Conservation (phyloP, 2,797 vertebrate species). For the Enteromius fasciolatus region DNA sequence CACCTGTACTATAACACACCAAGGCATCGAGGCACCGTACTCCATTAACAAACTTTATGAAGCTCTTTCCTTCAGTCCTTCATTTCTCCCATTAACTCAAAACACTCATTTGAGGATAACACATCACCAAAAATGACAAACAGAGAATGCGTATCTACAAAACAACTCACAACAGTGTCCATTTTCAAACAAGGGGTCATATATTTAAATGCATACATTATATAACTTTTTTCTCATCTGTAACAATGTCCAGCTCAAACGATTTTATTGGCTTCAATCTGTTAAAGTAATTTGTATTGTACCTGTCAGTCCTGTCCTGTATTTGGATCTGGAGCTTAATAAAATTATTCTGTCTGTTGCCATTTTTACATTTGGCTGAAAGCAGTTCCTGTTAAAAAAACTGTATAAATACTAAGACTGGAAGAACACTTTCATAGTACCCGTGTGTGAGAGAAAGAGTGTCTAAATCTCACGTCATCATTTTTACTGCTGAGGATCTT, state of each 20-base stretch:
- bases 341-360: constrained; percentile 27
- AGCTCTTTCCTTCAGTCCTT: background rate
- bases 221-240: constrained; percentile 1
- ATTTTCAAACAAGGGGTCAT: constrained; percentile 2
- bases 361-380: constrained; percentile 38
- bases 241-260: background rate
- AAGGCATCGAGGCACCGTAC: background rate
- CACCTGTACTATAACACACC: constrained; percentile 13
- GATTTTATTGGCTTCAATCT: background rate
- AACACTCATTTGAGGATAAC: constrained; percentile 63
- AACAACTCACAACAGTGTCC: background rate
- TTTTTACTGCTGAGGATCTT: background rate
- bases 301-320: constrained; percentile 7
- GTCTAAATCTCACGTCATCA: background rate
- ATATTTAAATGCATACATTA: background rate
- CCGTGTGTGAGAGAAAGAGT: background rate
- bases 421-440: background rate
- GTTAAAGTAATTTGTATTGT: constrained; percentile 2
- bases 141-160: constrained; percentile 48
- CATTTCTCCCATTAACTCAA: constrained; percentile 46
- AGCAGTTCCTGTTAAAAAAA: constrained; percentile 37
- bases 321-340: too few relatives aligned
- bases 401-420: constrained; percentile 44
- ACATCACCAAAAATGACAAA: constrained; percentile 51
- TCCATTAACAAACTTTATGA: constrained; percentile 18